Conservation (phyloP, 2,888 invertebrate species). For the Doris montereyensis region DNA sequence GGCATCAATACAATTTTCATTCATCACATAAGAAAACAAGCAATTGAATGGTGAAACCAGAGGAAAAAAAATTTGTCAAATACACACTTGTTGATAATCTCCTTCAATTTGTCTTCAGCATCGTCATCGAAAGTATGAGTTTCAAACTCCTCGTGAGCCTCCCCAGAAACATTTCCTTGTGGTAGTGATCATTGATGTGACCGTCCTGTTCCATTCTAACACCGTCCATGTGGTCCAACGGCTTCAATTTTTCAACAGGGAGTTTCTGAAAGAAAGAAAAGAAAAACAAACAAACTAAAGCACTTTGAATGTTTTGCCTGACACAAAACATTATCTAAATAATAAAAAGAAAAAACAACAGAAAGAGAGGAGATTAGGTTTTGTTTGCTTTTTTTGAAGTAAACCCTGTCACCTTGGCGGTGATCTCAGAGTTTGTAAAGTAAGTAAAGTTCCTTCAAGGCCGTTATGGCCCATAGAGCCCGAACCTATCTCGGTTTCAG, state of each 20-base stretch:
- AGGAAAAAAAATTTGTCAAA: background rate
- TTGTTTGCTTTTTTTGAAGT: no score
- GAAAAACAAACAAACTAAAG: background rate
- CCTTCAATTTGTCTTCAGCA: conserved; percentile 62
- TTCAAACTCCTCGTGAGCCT: conserved; percentile 67
- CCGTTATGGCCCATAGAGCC: no score
- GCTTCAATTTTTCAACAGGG: conserved; percentile 60
- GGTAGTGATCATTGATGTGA: conserved; percentile 73
- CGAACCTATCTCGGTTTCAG: no score
- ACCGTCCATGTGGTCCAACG: conserved; percentile 74
- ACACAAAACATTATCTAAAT: no score
- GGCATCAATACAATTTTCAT: background rate
- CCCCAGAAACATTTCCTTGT: conserved; percentile 73
- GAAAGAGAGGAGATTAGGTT: no score
- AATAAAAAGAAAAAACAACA: no score
- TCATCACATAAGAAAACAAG: background rate
- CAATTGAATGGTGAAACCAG: background rate
- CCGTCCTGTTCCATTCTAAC: conserved; percentile 75
- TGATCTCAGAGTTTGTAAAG: no score
- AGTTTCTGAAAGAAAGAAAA: conserved; percentile 27
- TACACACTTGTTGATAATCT: conserved; percentile 69
- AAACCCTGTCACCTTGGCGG: no score
- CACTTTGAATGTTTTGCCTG: no score
- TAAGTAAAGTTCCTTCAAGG: no score
- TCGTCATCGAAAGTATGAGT: conserved; percentile 54